Evolutionary conservation across 2,888 invertebrate species (phyloP).

Genomic region (Drosophila cognata): DNA sequence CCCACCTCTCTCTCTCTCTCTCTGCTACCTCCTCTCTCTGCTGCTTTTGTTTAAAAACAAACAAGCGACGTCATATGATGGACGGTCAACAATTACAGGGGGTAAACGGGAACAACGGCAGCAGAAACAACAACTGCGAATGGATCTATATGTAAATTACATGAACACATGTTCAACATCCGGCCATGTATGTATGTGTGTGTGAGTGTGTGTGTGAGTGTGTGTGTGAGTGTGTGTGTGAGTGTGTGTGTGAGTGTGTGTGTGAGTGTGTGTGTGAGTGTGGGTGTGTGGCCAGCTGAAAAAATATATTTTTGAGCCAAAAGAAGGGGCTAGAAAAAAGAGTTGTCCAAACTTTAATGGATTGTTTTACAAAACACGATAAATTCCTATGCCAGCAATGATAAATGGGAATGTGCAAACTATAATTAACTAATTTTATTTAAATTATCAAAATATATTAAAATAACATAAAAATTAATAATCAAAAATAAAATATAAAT

Average conservation of each 20-base stretch:
- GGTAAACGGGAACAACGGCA: conserved; percentile 11
- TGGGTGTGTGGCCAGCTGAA: conserved; percentile 16
- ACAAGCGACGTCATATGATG: conserved; percentile 64
- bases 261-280: conserved; percentile 1
- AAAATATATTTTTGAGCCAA: conserved; percentile 34
- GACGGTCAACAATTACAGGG: conserved; percentile 68
- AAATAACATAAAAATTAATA: neutral
- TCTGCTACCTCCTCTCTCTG: neutral
- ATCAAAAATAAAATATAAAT: no score
- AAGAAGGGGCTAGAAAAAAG: neutral
- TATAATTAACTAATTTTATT: neutral
- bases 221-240: neutral
- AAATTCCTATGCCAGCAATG: neutral
- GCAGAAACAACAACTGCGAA: conserved; percentile 35
- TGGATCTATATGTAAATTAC: conserved; percentile 67
- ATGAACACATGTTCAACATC: conserved; percentile 50
- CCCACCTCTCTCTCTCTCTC: neutral
- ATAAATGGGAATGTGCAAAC: neutral
- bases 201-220: no score
- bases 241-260: neutral
- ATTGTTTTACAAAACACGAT: neutral
- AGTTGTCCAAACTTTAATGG: neutral
- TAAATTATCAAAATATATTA: neutral
- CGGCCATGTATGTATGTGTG: neutral
- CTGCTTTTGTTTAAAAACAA: conserved; percentile 63